These are phyloP conservation scores for Acronicta alni DNA, from an alignment of 2,888 invertebrate species.

Conservation along the genomic window DNA sequence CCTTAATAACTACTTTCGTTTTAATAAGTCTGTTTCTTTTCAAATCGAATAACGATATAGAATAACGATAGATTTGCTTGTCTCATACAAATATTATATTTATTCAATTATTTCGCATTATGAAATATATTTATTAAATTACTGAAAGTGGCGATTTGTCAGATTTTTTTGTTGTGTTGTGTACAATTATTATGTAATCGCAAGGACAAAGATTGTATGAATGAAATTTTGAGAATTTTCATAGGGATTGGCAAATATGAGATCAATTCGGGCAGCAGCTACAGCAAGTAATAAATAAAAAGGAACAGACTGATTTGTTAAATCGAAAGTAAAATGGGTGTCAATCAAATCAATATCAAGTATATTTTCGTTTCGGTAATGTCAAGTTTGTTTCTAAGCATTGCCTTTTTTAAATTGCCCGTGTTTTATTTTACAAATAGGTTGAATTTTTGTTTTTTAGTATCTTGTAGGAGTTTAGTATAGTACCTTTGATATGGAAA, in stretches of 20 bases:
- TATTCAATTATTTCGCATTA: not conserved
- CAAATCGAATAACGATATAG: not conserved
- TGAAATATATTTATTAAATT: not conserved
- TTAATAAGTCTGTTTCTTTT: not conserved
- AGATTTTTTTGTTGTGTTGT: too few relatives aligned
- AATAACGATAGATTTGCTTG: constrained; percentile 15
- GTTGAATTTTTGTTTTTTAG: not conserved
- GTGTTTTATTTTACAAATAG: not conserved
- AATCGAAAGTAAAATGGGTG: not conserved
- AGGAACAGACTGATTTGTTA: not conserved
- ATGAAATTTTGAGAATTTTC: not conserved
- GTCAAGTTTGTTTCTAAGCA: too few relatives aligned
- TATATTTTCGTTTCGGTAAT: not conserved
- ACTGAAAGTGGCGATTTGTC: too few relatives aligned
- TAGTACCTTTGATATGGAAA: not conserved
- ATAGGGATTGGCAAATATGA: too few relatives aligned
- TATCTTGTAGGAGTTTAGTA: not conserved
- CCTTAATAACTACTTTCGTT: not conserved
- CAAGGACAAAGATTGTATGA: not conserved
- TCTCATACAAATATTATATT: not conserved
- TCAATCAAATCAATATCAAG: not conserved
- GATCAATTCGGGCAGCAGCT: too few relatives aligned
- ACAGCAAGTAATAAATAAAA: not conserved
- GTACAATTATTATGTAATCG: too few relatives aligned
- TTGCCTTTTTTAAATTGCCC: not conserved